phyloP scores from a whole-genome alignment of 2,113 vertebrate species.

The Petroica traversi region DNA sequence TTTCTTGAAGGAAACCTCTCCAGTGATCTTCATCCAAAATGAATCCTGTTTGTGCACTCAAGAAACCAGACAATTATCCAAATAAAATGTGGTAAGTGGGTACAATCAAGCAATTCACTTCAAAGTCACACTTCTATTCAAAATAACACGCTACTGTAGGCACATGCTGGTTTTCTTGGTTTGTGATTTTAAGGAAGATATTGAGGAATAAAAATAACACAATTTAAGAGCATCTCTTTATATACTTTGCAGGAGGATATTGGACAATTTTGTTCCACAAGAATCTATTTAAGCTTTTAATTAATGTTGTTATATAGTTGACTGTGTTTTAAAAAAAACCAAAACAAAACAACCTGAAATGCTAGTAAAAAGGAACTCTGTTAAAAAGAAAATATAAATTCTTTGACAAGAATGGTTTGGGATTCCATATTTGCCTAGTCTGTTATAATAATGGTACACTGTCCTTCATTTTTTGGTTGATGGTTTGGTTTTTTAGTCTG shows the following conservation, averaged over 20 bases:
- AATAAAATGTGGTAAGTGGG: background rate
- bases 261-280: background rate
- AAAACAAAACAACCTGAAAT: too few species aligned
- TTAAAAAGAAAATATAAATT: background rate
- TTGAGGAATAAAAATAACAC: background rate
- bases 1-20: background rate
- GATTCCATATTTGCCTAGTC: background rate
- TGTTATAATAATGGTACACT: background rate
- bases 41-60: background rate
- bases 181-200: background rate
- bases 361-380: background rate
- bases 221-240: background rate
- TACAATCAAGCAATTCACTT: background rate
- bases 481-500: background rate
- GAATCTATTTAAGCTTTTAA: background rate
- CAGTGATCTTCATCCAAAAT: background rate
- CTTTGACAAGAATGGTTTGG: background rate
- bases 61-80: background rate
- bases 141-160: background rate
- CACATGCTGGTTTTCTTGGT: background rate
- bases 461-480: background rate
- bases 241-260: background rate
- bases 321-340: background rate
- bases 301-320: background rate
- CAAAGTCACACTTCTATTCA: background rate